A percentile compares a stretch with the other conserved stretches of the same genome.
Conservation (phyloP, 2,797 vertebrate species). For the Dryobates pubescens region DNA sequence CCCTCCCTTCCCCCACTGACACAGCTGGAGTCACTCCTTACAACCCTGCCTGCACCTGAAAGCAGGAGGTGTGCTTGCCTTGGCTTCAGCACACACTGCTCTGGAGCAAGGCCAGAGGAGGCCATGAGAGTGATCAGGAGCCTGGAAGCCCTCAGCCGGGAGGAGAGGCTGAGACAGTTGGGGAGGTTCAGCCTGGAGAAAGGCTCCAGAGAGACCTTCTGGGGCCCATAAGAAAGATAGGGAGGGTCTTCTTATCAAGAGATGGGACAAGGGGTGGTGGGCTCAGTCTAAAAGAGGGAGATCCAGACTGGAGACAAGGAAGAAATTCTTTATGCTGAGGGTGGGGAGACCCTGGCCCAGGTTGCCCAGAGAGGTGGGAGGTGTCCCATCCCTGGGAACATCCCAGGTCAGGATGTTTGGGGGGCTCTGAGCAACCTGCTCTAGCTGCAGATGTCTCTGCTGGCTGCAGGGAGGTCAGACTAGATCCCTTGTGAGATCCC, state of each 20-base stretch:
- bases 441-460: neutral
- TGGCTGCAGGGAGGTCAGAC: neutral
- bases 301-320: neutral
- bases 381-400: neutral
- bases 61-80: fast-evolving
- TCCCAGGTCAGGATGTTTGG: neutral
- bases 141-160: neutral
- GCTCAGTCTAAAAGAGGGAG: neutral
- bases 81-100: neutral
- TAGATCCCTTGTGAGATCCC: no score
- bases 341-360: neutral
- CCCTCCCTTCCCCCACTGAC: neutral
- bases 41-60: neutral
- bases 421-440: neutral
- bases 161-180: neutral
- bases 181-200: neutral
- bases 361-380: neutral
- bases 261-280: neutral
- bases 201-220: neutral
- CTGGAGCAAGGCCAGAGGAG: neutral
- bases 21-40: neutral
- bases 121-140: no score
- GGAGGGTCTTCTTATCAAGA: neutral
- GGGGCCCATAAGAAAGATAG: neutral
- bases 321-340: neutral